Conservation (phyloP, 2,888 invertebrate genomes). For the Cryptus viduatorius region DNA sequence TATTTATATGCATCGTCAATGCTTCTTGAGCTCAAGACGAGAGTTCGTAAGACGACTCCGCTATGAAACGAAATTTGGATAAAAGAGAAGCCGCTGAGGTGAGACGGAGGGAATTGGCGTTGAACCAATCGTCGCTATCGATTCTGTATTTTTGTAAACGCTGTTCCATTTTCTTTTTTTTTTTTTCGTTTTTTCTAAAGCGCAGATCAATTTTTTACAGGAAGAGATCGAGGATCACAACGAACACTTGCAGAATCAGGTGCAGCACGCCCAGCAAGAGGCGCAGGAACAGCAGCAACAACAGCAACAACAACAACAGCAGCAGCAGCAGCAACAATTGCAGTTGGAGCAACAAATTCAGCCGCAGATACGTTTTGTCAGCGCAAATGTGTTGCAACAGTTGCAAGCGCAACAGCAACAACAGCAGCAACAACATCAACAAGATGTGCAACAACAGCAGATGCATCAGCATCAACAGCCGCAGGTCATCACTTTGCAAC, state of each 20-base stretch:
- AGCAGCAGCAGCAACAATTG: slow-evolving; percentile 70
- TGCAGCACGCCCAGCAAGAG: slow-evolving; percentile 69
- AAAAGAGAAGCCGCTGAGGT: slow-evolving; percentile 75
- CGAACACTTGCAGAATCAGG: slow-evolving; percentile 77
- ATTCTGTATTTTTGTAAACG: not conserved
- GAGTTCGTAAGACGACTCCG: slow-evolving; percentile 60
- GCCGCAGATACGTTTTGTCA: slow-evolving; percentile 82
- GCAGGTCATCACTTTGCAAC: slow-evolving; percentile 85
- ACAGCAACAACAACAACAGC: slow-evolving; percentile 76
- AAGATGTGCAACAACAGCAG: slow-evolving; percentile 85
- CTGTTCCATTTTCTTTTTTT: not conserved
- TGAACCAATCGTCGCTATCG: not conserved
- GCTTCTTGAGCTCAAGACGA: not conserved
- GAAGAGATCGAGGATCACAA: slow-evolving; percentile 82
- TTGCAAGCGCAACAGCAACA: slow-evolving; percentile 79
- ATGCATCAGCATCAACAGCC: slow-evolving; percentile 82
- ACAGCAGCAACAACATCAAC: slow-evolving; percentile 80
- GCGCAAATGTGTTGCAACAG: slow-evolving; percentile 83
- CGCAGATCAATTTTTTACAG: slow-evolving; percentile 68
- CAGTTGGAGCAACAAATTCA: slow-evolving; percentile 76
- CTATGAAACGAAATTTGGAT: slow-evolving; percentile 76
- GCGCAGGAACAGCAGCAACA: slow-evolving; percentile 77
- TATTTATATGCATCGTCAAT: not conserved
- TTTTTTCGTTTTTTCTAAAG: not conserved
- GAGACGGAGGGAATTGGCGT: slow-evolving; percentile 22